Evolutionary conservation across 2,888 invertebrate genomes (phyloP).

Genomic region (Drosophila villosipedis): DNA sequence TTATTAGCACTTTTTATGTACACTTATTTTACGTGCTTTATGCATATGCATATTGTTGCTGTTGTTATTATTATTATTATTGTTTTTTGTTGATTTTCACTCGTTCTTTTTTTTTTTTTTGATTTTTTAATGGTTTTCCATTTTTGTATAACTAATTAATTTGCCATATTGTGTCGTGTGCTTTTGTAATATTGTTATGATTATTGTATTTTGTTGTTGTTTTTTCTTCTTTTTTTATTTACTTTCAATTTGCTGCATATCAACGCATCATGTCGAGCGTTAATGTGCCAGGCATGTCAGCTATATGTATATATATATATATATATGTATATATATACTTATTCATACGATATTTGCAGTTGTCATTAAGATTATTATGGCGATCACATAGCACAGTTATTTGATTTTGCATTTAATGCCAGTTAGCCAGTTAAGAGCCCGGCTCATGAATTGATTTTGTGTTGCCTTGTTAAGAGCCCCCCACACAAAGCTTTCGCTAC

Average conservation of each 20-base stretch:
- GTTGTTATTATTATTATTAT: slow-evolving; percentile 1
- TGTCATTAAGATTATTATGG: slow-evolving; percentile 64
- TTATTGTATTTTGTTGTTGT: slow-evolving; percentile 19
- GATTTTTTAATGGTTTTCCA: slow-evolving; percentile 53
- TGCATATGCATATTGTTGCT: slow-evolving; percentile 13
- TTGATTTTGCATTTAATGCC: slow-evolving; percentile 71
- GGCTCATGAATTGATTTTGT: slow-evolving; percentile 21
- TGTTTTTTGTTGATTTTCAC: slow-evolving; percentile 39
- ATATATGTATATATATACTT: not conserved
- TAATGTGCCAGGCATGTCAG: slow-evolving; percentile 68
- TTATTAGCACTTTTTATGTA: slow-evolving; percentile 11
- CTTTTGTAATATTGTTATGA: slow-evolving; percentile 55
- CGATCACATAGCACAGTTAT: slow-evolving; percentile 69
- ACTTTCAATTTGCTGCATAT: slow-evolving; percentile 75
- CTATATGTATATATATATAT: slow-evolving; percentile 9
- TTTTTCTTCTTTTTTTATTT: slow-evolving; percentile 53
- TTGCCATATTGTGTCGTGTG: slow-evolving; percentile 72
- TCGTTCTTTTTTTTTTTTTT: slow-evolving; percentile 1
- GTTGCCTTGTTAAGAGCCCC: slow-evolving; percentile 25
- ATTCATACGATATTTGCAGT: slow-evolving; percentile 56
- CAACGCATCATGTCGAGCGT: slow-evolving; percentile 60
- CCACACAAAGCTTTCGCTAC: slow-evolving; percentile 51
- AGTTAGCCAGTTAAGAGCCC: slow-evolving; percentile 52
- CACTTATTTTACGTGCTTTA: slow-evolving; percentile 28
- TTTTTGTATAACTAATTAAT: slow-evolving; percentile 78